phyloP scores from a whole-genome alignment of 1,140 invertebrate genomes.

The Sarcophaga peregrina region DNA sequence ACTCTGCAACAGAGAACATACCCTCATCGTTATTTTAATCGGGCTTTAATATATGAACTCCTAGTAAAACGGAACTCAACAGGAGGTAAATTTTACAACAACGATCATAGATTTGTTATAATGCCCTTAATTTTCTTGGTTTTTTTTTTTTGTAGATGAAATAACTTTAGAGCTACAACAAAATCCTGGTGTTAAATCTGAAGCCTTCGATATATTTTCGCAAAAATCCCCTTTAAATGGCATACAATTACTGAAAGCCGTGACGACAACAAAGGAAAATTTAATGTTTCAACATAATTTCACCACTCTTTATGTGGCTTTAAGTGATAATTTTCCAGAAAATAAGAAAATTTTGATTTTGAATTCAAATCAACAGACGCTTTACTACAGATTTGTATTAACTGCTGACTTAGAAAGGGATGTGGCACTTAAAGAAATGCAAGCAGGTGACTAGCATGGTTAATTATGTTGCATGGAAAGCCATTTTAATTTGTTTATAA shows the following conservation, averaged over 20 bases:
- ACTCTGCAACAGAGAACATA: conserved; percentile 67
- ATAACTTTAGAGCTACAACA: conserved; percentile 27
- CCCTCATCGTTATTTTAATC: conserved; percentile 70
- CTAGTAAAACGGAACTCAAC: conserved; percentile 35
- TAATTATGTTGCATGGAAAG: conserved; percentile 32
- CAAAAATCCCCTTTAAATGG: background rate
- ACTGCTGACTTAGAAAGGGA: conserved; percentile 68
- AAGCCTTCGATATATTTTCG: conserved; percentile 37
- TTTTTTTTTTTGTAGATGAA: background rate
- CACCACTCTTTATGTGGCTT: conserved; percentile 57
- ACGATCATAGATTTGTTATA: background rate
- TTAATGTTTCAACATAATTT: conserved; percentile 66
- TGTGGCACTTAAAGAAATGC: conserved; percentile 68
- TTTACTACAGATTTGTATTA: conserved; percentile 69
- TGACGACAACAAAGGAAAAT: conserved; percentile 56
- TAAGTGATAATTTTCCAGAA: conserved; percentile 52
- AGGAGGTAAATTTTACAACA: conserved; percentile 15
- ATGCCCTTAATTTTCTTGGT: too few relatives aligned
- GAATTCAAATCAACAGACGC: conserved; percentile 59
- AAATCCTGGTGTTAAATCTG: conserved; percentile 26
- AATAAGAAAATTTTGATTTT: conserved; percentile 60
- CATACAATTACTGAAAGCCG: conserved; percentile 17
- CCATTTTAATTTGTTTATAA: background rate
- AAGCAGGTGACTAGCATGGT: conserved; percentile 62
- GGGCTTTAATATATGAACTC: conserved; percentile 71